Evolutionary conservation across 2,113 vertebrate genomes (phyloP), one percentile per base, ranked within the genome.

Genomic region (Herpailurus yagouaroundi): DNA sequence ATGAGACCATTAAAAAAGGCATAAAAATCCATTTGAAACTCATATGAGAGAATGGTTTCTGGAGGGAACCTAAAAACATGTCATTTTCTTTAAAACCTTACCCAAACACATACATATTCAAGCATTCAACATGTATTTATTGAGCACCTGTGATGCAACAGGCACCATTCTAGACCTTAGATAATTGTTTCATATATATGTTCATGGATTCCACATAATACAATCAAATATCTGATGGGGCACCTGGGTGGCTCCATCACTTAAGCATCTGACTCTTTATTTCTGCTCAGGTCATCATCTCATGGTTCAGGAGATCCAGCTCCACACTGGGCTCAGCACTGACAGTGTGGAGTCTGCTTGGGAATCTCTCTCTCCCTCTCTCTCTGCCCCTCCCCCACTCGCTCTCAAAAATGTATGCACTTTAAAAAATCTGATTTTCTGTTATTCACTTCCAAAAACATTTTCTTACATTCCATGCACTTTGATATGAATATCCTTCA

Each of bases 11-110:
- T 18, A 41, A 93, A 94, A 79, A 83, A 68, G 29, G 12, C 27
- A 1, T 2, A 93, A 79, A 95, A 83, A 73, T 87, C 12, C 45
- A 95, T 76, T 76, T 73, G 31, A 95, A 95, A 84, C 95, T 96
- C 33, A 87, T 12, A 64, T 12, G 29, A 94, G 16, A 86, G 11
- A 94, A 87, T 38, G 48, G 60, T 86, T 89, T 94, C 64, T n/a
- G 3, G 21, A 93, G 18, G 25, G 1, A 45, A 96, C 73, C 5
- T 68, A 66, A 4, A 89, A 73, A 86, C 23, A 25, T 45, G 14
- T 48, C 55, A 73, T 89, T 91, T 94, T 79, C 77, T 85, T 73
- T 77, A 88, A 83, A 82, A 4, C 5, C 15, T 79, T 82, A 77
- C 36, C 1, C 36, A 85, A 94, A 81, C 12, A 71, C 7, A 91